Evolutionary conservation across 2,888 invertebrate genomes (phyloP), one percentile per base, ranked within the genome.

Genomic region (Tiliacea citrago): DNA sequence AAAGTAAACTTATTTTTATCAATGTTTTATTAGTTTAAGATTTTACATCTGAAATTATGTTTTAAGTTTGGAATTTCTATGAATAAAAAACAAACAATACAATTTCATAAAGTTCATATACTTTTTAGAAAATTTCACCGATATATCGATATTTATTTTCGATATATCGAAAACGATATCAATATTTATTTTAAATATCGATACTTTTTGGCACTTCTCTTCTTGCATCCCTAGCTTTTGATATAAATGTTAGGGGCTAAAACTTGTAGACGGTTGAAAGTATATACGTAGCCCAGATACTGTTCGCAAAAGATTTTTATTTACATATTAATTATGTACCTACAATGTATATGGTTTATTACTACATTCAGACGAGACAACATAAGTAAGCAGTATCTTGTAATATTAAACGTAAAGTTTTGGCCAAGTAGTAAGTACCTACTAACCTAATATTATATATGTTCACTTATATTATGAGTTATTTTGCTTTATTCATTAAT

Each of bases 251-350:
- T 51, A 45, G 45, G 35, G 39, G 24, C 57, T 45, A 18, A 35
- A 61, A 45, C 35, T 68, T 58, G 49, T 24, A 39, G 24, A 57
- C 3, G 21, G n/a, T 29, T 57, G 18, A 35, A 58, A 4, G 58
- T 61, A 39, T n/a, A 61, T 61, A 21, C 60, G 45, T 57, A 39
- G 39, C 67, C n/a, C 42, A 81, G 51, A 58, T 79, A 71, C 13
- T 13, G n/a, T 55, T 57, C 68, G 68, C 21, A 39, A 58, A 47
- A 49, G n/a, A 49, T 65, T 79, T 72, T n/a, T 18, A 60, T 47
- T 53, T 29, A 58, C 10, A 55, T 45, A 45, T 51, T 57, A 42
- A 47, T 42, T 63, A 74, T 47, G 45, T 61, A 74, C 62, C 13
- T 49, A 57, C n/a, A 21, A 57, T 65, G 16, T 47, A 2, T 29